Conservation (phyloP, 2,113 vertebrate genomes). For the Cynopterus brachyotis region DNA sequence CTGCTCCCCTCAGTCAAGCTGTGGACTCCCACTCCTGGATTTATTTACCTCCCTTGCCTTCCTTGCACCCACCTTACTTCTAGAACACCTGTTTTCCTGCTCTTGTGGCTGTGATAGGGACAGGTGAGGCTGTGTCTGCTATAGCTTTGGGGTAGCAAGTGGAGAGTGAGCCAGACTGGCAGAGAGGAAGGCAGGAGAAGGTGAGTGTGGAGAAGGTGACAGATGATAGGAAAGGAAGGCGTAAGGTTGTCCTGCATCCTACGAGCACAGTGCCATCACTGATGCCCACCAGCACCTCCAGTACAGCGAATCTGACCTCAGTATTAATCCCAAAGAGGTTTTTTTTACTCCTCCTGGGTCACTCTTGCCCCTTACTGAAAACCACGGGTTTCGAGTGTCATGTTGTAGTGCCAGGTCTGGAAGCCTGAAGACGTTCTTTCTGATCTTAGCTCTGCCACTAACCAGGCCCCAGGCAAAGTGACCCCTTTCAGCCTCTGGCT, state of each 20-base stretch:
- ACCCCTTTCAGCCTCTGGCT: not conserved
- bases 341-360: not conserved
- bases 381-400: not conserved
- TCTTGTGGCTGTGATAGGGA: not conserved
- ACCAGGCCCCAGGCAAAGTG: not conserved
- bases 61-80: not conserved
- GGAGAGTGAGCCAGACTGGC: not conserved
- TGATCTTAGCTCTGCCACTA: not conserved
- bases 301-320: not conserved
- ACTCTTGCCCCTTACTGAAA: not conserved
- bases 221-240: not conserved
- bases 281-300: not conserved
- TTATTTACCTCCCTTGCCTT: not conserved
- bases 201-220: rapidly evolving
- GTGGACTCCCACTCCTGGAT: not conserved
- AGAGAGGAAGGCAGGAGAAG: not conserved
- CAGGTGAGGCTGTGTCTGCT: not conserved
- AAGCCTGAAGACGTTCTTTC: not conserved
- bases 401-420: not conserved
- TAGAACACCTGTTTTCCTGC: not conserved
- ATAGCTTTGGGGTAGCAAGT: not conserved
- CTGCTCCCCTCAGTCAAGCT: no score
- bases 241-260: no score
- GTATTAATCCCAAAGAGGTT: not conserved
- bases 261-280: not conserved